These are phyloP conservation scores for Dyspetes luteomarginatus DNA, from an alignment of 2,888 invertebrate species.

Conservation along the genomic window DNA sequence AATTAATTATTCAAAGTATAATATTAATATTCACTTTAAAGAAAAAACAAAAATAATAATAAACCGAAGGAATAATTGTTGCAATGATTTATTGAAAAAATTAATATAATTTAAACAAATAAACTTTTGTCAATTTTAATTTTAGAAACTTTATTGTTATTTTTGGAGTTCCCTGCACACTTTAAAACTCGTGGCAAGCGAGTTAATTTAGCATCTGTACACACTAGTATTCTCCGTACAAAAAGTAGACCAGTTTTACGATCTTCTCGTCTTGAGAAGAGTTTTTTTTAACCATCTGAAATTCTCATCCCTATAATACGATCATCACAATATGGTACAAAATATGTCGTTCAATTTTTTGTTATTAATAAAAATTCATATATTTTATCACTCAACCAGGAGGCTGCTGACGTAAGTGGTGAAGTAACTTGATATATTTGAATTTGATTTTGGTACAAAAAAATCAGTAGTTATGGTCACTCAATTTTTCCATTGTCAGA, in stretches of 20 bases:
- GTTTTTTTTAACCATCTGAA: conserved; percentile 14
- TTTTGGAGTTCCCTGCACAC: not conserved
- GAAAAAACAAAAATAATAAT: too few species aligned
- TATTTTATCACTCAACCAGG: not conserved
- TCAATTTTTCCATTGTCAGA: too few species aligned
- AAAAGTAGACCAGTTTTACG: conserved; percentile 12
- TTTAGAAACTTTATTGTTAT: not conserved
- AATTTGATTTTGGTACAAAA: too few species aligned
- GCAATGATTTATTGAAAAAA: too few species aligned
- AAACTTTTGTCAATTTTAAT: too few species aligned
- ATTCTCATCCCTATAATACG: conserved; percentile 16
- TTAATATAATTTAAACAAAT: too few species aligned
- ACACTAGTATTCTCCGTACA: conserved; percentile 4
- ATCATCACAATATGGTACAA: conserved; percentile 13
- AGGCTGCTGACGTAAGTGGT: not conserved
- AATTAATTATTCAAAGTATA: not conserved
- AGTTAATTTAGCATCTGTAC: not conserved
- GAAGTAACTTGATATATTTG: too few species aligned
- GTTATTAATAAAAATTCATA: conserved; percentile 13
- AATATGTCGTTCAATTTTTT: conserved; percentile 1
- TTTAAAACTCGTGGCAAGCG: not conserved
- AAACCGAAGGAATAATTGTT: too few species aligned
- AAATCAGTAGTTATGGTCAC: too few species aligned
- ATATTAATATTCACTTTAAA: too few species aligned
- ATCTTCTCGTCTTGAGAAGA: not conserved